Evolutionary conservation across 2,888 invertebrate species (phyloP), one percentile per base, ranked within the genome.

Genomic region (Heteromyza rotundicornis): DNA sequence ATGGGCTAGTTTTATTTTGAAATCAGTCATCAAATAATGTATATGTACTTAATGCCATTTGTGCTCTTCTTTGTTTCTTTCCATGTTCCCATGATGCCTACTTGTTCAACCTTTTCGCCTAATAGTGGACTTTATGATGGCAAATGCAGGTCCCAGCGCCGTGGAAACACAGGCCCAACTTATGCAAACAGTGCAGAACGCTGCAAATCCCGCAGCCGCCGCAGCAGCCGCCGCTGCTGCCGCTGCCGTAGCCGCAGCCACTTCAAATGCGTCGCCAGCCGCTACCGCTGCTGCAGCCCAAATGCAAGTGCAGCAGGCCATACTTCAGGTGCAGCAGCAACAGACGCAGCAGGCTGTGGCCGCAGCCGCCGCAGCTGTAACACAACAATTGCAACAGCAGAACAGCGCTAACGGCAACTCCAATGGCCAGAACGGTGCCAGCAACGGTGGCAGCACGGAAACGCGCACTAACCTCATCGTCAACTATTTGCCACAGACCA

Each of bases 381-480:
- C 77, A 57, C 80, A 80, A 63, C 63, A 79, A 68, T 80, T 80
- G 62, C 80, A 80, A 64, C 68, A 64, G 63, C 70, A 68, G 59
- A 70, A 69, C 62, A 74, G 72, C 36, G 74, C 70, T 59, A 78
- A 74, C 64, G 60, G 70, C 84, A 65, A 27, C 20, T 66, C 63
- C 19, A 65, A 64, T 24, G 66, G 64, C 22, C 68, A 65, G 32
- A 92, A 92, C 82, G 92, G 92, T 84, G 36, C 69, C 55, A 74
- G 74, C 62, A 81, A 77, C 68, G 79, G 79, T 70, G 92, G 92
- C 80, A 89, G 91, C 79, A 93, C 94, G 85, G 96, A 96, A 87
- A 95, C 94, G 78, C 94, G 96, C 87, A 99, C 98, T 75, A 99
- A 99, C 87, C 90, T 99, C 74, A 99, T 99, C 85, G 98, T 99